Percentiles rank a stretch among this genome's conserved stretches.
These are phyloP conservation scores for Allygus modestus DNA, from an alignment of 2,888 invertebrate genomes.

Conservation along the genomic window DNA sequence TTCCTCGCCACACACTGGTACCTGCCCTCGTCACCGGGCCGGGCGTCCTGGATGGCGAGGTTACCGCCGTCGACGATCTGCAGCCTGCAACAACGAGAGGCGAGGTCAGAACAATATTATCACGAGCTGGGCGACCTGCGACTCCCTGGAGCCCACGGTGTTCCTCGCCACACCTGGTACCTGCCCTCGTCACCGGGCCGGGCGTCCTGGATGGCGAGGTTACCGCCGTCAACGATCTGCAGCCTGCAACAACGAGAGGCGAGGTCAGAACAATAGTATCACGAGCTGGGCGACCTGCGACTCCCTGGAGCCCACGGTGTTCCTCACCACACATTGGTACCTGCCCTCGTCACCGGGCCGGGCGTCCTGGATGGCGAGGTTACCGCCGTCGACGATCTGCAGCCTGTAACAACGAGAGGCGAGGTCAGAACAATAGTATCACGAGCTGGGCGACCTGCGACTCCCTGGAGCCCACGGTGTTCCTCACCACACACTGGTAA, in stretches of 20 bases:
- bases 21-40: conserved; percentile 93
- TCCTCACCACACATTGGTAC: conserved; percentile 96
- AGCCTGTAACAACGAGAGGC: conserved; percentile 77
- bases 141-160: conserved; percentile 95
- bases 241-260: conserved; percentile 78
- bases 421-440: too few relatives aligned
- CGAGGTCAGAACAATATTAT: too few relatives aligned
- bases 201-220: conserved; percentile 93
- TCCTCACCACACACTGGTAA: conserved; percentile 96
- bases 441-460: conserved; percentile 84
- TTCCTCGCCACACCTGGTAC: conserved; percentile 96
- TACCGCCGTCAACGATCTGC: conserved; percentile 90
- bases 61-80: conserved; percentile 92
- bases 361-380: conserved; percentile 93
- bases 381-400: conserved; percentile 90
- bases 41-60: conserved; percentile 92
- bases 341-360: conserved; percentile 94
- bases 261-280: too few relatives aligned
- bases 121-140: conserved; percentile 83
- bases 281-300: conserved; percentile 84
- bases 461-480: conserved; percentile 95
- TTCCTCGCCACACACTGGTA: conserved; percentile 97
- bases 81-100: conserved; percentile 77
- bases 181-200: conserved; percentile 94
- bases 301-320: conserved; percentile 95